Evolutionary conservation across 2,888 invertebrate genomes (phyloP), one percentile per base, ranked within the genome.

Genomic region (Mythimna albipuncta): DNA sequence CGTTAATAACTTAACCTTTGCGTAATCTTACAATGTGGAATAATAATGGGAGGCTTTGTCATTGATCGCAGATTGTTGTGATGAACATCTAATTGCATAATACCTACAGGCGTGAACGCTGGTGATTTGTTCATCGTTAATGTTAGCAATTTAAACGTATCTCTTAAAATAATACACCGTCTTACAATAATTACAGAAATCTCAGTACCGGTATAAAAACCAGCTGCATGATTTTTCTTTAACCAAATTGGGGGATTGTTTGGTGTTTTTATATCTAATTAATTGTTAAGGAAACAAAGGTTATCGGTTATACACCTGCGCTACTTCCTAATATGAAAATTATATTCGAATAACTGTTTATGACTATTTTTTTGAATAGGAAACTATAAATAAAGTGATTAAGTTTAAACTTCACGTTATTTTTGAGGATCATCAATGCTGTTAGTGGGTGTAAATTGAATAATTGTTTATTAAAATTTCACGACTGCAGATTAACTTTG

Each of bases 21-120:
- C 50, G 69, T 69, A 61, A 59, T 75, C 55, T 71, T 69, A 72
- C 65, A 64, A 70, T 69, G 64, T 62, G 62, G 73, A 83, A 68
- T 61, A 57, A 63, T 77, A 74, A 78, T 68, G 32, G 76, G 62
- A 69, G 74, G 74, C 81, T 81, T 72, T 83, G 83, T 85, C 79
- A 75, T 85, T 75, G 75, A 82, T 80, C 71, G 76, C 68, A 73
- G 82, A 85, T 83, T 84, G 81, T 88, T 84, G 78, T 77, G 72
- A 83, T 84, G 79, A 80, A 65, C 61, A 79, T 69, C 64, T 77
- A 84, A 84, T 85, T 85, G 82, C 77, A 75, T 79, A 84, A 85
- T 82, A 72, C 52, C 64, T 68, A 64, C 82, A 79, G 64, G 77
- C 84, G 80, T 87, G 85, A 85, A 84, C 69, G 52, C 61, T 68